Evolutionary conservation across 2,113 vertebrate species (phyloP), one percentile per base, ranked within the genome.

Genomic region (Ahaetulla prasina): DNA sequence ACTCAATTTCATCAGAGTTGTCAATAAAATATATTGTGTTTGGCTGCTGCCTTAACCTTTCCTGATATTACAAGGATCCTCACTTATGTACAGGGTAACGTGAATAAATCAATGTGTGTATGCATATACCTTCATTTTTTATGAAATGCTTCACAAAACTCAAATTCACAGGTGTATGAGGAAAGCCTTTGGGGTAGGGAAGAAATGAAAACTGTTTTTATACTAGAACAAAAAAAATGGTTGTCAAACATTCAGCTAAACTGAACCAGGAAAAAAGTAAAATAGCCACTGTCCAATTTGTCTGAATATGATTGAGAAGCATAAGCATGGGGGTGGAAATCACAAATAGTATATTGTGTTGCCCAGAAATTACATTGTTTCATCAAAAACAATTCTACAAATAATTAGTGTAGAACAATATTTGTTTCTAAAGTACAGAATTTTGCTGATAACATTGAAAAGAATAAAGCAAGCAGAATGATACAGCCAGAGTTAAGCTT

Each of bases 91-190:
- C 97, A 98, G 98, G 98, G 98, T 98, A 98, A 98, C 97, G 97
- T 97, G 97, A 98, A 98, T 98, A 97, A 98, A 97, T 98, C 98
- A 98, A 98, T 98, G 97, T 97, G 97, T 98, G 97, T 98, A 97
- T 95, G 97, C 45, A 57, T 80, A 92, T 95, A 94, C 88, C 96
- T 97, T 97, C 96, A 94, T 97, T 97, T 96, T 98, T 98, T 96
- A 97, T 98, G 96, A 97, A 97, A 96, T 93, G 89, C 94, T 96
- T 95, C 92, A 90, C 92, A 90, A 97, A 92, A 97, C 97, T 96
- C 95, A 96, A 97, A 97, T 97, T 98, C 96, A 93, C 92, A 94
- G 95, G 93, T 94, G 96, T 96, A 96, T 96, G 95, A 95, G 95
- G 95, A 96, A 93, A 94, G 92, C 57, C 96, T 97, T 96, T 96